A percentile compares a stretch with the other conserved stretches of the same genome.
Evolutionary conservation across 2,113 vertebrate genomes (phyloP).

Genomic region (Lasiurus borealis): DNA sequence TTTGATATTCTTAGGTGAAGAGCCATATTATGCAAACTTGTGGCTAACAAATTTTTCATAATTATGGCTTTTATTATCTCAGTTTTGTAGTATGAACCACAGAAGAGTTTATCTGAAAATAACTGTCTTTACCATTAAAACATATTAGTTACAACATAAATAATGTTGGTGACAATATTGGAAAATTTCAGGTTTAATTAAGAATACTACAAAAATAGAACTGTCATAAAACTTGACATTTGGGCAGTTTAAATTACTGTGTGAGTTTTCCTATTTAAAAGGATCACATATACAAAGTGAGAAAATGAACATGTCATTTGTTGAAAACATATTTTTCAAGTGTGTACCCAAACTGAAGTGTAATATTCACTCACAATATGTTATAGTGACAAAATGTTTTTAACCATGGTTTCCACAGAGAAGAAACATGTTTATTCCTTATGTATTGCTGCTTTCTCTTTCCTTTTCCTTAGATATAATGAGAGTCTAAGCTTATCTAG

Average conservation of each 20-base stretch:
- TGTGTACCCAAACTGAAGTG: constrained; percentile 47
- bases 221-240: constrained; percentile 26
- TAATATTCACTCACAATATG: constrained; percentile 61
- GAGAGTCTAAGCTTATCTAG: background rate
- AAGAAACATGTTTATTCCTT: constrained; percentile 31
- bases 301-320: constrained; percentile 55
- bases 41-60: constrained; percentile 77
- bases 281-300: constrained; percentile 51
- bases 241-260: constrained; percentile 72
- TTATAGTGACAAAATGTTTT: constrained; percentile 76
- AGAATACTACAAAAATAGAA: constrained; percentile 72
- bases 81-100: constrained; percentile 70
- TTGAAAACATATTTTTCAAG: constrained; percentile 70
- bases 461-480: constrained; percentile 34
- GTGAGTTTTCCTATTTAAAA: constrained; percentile 43
- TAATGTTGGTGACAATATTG: constrained; percentile 81
- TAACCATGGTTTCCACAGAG: background rate
- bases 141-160: constrained; percentile 82
- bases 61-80: constrained; percentile 80
- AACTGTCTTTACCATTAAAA: constrained; percentile 75
- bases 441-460: constrained; percentile 13
- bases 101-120: constrained; percentile 75
- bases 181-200: constrained; percentile 80
- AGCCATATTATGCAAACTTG: constrained; percentile 68
- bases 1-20: constrained; percentile 76